Percentiles rank a stretch among this genome's conserved stretches.
Evolutionary conservation across 2,797 vertebrate species (phyloP).

Genomic region (Alectoris magna): DNA sequence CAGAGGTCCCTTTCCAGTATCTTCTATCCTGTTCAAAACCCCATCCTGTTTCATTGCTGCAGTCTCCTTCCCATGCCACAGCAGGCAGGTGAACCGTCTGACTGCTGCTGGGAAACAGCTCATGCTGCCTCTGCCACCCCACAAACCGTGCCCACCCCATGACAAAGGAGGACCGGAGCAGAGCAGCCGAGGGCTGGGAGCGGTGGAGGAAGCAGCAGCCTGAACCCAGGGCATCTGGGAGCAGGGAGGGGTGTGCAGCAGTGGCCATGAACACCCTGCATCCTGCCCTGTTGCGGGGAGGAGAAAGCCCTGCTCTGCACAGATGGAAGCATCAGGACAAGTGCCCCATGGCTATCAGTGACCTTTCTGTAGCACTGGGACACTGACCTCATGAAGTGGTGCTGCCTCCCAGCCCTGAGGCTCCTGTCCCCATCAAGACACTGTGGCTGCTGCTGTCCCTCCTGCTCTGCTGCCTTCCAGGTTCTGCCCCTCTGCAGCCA

Average conservation of each 20-base stretch:
- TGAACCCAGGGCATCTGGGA: not conserved
- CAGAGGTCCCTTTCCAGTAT: not conserved
- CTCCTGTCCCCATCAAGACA: not conserved
- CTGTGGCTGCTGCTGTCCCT: fast-evolving
- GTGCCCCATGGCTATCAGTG: not conserved
- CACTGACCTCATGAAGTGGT: fast-evolving
- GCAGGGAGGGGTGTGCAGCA: fast-evolving
- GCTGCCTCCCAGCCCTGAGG: not conserved
- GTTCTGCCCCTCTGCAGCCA: not conserved
- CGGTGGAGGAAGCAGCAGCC: not conserved
- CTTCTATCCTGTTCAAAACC: not conserved
- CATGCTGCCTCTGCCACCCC: not conserved
- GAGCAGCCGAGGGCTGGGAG: not conserved
- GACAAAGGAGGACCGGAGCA: not conserved
- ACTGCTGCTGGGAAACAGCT: not conserved
- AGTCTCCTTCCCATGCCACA: not conserved
- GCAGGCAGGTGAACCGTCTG: not conserved
- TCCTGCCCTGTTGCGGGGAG: not conserved
- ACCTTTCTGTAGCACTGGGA: not conserved
- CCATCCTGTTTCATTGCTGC: not conserved
- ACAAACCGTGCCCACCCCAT: not conserved
- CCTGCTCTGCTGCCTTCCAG: not conserved
- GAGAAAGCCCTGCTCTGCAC: not conserved
- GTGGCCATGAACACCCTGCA: fast-evolving
- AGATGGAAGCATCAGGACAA: not conserved